phyloP scores from a whole-genome alignment of 2,888 invertebrate genomes.

The Neocrepidodera transversa region DNA sequence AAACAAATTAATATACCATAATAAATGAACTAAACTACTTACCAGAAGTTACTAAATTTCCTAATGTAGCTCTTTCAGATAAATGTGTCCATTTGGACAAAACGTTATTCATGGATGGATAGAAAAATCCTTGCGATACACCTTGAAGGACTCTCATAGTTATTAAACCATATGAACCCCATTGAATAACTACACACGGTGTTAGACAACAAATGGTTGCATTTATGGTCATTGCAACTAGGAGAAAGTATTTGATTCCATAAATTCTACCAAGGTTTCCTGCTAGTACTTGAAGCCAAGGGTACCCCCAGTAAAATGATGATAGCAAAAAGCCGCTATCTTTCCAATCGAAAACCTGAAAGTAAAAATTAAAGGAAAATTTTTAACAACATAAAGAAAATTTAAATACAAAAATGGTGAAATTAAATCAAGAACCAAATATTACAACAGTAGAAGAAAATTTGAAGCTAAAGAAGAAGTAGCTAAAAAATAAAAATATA shows the following conservation, averaged over 20 bases:
- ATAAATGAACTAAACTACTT: background rate
- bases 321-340: background rate
- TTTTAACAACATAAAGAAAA: no score
- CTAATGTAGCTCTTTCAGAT: background rate
- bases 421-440: no score
- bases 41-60: slow-evolving; percentile 6
- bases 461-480: no score
- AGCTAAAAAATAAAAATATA: no score
- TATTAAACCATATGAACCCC: slow-evolving; percentile 4
- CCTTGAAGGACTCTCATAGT: background rate
- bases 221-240: slow-evolving; percentile 2
- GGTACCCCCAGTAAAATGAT: slow-evolving; percentile 9
- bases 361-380: no score
- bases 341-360: slow-evolving; percentile 6
- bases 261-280: slow-evolving; percentile 2
- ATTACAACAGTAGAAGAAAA: no score
- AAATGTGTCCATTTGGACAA: background rate
- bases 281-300: slow-evolving; percentile 1
- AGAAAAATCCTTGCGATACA: background rate
- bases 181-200: background rate
- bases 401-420: no score
- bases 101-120: background rate
- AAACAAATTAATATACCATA: background rate
- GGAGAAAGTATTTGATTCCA: background rate
- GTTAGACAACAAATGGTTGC: background rate